A percentile compares a stretch with the other conserved stretches of the same genome.
These are phyloP conservation scores for Baccha elongata DNA, from an alignment of 2,888 invertebrate species.

Conservation along the genomic window DNA sequence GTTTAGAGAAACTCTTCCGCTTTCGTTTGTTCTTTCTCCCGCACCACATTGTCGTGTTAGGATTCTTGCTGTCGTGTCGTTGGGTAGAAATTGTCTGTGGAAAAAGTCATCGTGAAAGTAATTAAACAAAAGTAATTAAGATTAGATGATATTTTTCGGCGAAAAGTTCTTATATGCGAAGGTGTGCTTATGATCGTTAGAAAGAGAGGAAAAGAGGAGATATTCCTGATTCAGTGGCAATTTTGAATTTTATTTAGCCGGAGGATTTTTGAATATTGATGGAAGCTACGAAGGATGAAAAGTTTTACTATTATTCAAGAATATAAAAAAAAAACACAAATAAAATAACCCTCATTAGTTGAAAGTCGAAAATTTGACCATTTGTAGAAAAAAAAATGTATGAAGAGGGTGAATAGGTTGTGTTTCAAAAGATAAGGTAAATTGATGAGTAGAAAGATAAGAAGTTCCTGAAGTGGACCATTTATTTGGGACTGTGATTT, in stretches of 20 bases:
- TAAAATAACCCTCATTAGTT: constrained; percentile 54
- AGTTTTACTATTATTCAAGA: constrained; percentile 69
- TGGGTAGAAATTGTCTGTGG: constrained; percentile 21
- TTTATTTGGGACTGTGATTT: constrained; percentile 49
- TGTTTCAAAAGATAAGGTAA: constrained; percentile 47
- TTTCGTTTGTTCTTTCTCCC: constrained; percentile 7
- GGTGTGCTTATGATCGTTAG: constrained; percentile 37
- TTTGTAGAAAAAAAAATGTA: not conserved
- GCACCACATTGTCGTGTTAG: not conserved
- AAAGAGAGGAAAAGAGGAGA: not conserved
- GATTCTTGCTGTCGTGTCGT: not conserved
- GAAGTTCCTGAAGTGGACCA: constrained; percentile 46
- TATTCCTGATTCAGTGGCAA: not conserved
- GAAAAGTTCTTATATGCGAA: constrained; percentile 37
- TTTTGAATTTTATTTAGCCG: constrained; percentile 57
- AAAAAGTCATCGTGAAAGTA: constrained; percentile 79
- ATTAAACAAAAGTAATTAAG: constrained; percentile 83
- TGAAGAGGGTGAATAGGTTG: not conserved
- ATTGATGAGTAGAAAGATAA: constrained; percentile 61
- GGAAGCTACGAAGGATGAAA: constrained; percentile 66
- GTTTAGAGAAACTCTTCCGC: constrained; percentile 45
- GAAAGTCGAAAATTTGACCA: constrained; percentile 36
- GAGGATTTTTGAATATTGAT: constrained; percentile 65
- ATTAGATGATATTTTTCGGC: constrained; percentile 76
- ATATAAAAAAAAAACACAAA: constrained; percentile 6